These are phyloP conservation scores for Aplochiton taeniatus DNA, from an alignment of 2,797 vertebrate species.

Conservation along the genomic window DNA sequence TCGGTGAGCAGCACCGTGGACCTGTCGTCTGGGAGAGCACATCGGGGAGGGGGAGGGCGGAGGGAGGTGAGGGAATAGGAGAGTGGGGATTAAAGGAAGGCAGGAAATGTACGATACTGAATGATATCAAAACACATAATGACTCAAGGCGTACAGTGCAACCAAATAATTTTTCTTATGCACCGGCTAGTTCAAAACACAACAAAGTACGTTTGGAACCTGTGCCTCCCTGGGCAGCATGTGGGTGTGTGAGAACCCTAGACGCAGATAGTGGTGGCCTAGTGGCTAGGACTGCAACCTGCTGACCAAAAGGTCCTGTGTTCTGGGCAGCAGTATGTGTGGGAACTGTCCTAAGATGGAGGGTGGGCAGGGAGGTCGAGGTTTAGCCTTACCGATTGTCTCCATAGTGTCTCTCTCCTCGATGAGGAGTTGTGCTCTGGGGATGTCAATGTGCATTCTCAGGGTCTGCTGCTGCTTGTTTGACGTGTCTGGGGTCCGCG, in stretches of 20 bases:
- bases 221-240: too few relatives aligned
- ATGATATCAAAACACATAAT: background rate
- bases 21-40: slow-evolving; percentile 84
- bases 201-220: too few relatives aligned
- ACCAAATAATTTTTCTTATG: too few relatives aligned
- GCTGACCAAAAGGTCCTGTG: too few relatives aligned
- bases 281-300: too few relatives aligned
- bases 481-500: slow-evolving; percentile 92
- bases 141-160: background rate
- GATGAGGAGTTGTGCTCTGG: slow-evolving; percentile 96
- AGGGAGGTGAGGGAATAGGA: background rate
- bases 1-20: slow-evolving; percentile 96
- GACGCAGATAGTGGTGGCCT: too few relatives aligned
- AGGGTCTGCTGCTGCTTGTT: slow-evolving; percentile 98
- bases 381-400: slow-evolving; percentile 84
- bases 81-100: background rate
- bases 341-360: slow-evolving; percentile 20
- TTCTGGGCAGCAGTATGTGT: too few relatives aligned
- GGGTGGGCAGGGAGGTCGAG: background rate
- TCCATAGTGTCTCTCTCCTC: slow-evolving; percentile 99
- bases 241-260: too few relatives aligned
- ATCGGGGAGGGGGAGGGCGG: background rate
- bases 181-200: too few relatives aligned
- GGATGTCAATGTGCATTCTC: slow-evolving; percentile 98
- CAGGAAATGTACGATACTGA: too few relatives aligned